Percentiles rank a stretch among this genome's conserved stretches.
phyloP scores from a whole-genome alignment of 2,113 vertebrate genomes.

The Plotosus lineatus region DNA sequence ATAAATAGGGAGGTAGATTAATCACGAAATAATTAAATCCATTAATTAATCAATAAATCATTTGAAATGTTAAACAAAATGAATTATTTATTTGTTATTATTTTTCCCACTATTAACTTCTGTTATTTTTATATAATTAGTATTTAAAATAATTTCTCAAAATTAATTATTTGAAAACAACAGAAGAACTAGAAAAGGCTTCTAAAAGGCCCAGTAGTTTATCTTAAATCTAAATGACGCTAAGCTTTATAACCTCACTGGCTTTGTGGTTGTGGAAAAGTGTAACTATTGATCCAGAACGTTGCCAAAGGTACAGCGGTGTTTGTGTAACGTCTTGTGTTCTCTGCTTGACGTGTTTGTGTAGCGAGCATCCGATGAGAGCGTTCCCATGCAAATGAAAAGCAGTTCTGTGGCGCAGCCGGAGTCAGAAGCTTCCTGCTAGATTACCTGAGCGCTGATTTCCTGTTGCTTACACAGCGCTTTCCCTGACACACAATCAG shows the following conservation, averaged over 20 bases:
- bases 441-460: slow-evolving; percentile 53
- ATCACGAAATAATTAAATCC: neutral
- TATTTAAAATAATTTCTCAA: too few relatives aligned
- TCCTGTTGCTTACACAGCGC: slow-evolving; percentile 55
- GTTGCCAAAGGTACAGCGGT: neutral
- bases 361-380: slow-evolving; percentile 16
- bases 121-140: too few relatives aligned
- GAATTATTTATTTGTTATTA: too few relatives aligned
- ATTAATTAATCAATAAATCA: neutral
- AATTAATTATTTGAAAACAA: too few relatives aligned
- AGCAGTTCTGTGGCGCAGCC: slow-evolving; percentile 27
- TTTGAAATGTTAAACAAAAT: neutral
- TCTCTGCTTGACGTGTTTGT: slow-evolving; percentile 10
- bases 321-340: slow-evolving; percentile 2
- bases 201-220: too few relatives aligned
- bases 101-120: too few relatives aligned
- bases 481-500: slow-evolving; percentile 51
- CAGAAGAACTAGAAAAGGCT: too few relatives aligned
- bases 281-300: neutral
- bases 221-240: neutral
- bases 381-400: slow-evolving; percentile 43
- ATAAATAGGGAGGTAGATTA: neutral
- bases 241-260: neutral
- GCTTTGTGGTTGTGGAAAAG: neutral
- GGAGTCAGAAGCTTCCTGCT: slow-evolving; percentile 40